A percentile compares a stretch with the other conserved stretches of the same genome.
Evolutionary conservation across 1,140 invertebrate species (phyloP).

Genomic region (Drosophila pruinosa): DNA sequence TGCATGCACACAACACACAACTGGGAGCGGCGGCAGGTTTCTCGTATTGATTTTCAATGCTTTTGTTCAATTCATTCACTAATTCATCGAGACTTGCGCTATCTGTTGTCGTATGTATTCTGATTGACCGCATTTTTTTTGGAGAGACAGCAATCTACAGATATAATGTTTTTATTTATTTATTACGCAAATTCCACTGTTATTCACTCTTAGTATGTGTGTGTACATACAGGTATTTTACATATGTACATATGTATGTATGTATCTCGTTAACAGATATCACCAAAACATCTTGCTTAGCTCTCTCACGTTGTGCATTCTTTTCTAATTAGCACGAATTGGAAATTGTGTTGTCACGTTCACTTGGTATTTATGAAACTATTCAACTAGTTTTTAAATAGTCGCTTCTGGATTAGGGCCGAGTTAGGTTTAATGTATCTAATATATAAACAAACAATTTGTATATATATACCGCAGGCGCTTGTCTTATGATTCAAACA

Average conservation of each 20-base stretch:
- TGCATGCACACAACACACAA: constrained; percentile 32
- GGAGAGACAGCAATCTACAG: constrained; percentile 23
- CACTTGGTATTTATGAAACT: constrained; percentile 17
- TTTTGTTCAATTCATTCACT: constrained; percentile 79
- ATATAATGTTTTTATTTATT: constrained; percentile 20
- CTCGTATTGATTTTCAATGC: constrained; percentile 74
- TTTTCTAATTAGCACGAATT: constrained; percentile 77
- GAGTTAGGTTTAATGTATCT: background rate
- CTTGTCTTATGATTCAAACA: constrained; percentile 43
- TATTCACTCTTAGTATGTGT: background rate
- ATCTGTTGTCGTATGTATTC: constrained; percentile 50
- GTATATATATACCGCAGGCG: constrained; percentile 20
- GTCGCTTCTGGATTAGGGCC: too few species aligned
- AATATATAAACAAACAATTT: constrained; percentile 15
- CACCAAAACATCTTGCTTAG: constrained; percentile 33
- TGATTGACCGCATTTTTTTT: constrained; percentile 65
- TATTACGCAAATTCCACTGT: constrained; percentile 19
- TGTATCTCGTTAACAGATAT: constrained; percentile 46
- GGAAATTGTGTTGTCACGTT: constrained; percentile 62
- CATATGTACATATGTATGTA: constrained; percentile 1
- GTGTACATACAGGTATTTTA: constrained; percentile 27
- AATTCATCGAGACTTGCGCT: constrained; percentile 53
- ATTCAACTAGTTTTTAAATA: background rate
- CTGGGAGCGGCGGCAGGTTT: constrained; percentile 76
- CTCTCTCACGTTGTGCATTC: constrained; percentile 50